Base-by-base conservation (phyloP, 2,888 invertebrate species). In the Mesochorus sp. region DNA sequence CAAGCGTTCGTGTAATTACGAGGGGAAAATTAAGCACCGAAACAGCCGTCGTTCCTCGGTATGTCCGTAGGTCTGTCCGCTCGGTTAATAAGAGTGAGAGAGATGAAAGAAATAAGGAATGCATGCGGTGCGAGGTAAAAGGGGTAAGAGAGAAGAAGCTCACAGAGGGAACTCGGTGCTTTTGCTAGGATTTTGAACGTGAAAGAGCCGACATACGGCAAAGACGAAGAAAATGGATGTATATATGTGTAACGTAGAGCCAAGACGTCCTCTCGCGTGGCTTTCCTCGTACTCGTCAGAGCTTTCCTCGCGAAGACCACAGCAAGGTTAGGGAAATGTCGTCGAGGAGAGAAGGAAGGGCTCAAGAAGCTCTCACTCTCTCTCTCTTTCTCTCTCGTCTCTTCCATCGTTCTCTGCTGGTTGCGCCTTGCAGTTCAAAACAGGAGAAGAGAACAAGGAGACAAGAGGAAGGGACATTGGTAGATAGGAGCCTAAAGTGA, bases 21-120 rank as follows among this genome's bases (percentile, higher is more conserved):
- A 88, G 88, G 90, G 90, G 90, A 87, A 91, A 91, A 91, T 91
- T 91, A 91, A 91, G 91, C 90, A 91, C 90, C 90, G 86, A 89
- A 89, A 88, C 91, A 91, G 90, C 90, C 90, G 88, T 85, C 83
- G 74, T 76, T 75, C 59, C 47, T 75, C 62, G 57, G 26, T 70
- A 55, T 84, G 88, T 87, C 87, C 83, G 85, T 86, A 83, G 83
- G 85, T 84, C 84, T 84, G 81, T 86, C 85, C 81, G 71, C 59
- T 68, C 70, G 59, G 79, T 83, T 84, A 82, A 83, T 82, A 81
- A 83, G 82, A 81, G 55, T 24, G 67, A 70, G 73, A 71, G 81
- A 81, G 78, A 80, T 57, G 76, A 80, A 44, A 71, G 49, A 68
- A 51, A 42, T 10, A 34, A 47, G 31, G 47, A n/a, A n/a, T n/a